phyloP scores from a whole-genome alignment of 1,140 invertebrate species.

The Drosophila jambulina region DNA sequence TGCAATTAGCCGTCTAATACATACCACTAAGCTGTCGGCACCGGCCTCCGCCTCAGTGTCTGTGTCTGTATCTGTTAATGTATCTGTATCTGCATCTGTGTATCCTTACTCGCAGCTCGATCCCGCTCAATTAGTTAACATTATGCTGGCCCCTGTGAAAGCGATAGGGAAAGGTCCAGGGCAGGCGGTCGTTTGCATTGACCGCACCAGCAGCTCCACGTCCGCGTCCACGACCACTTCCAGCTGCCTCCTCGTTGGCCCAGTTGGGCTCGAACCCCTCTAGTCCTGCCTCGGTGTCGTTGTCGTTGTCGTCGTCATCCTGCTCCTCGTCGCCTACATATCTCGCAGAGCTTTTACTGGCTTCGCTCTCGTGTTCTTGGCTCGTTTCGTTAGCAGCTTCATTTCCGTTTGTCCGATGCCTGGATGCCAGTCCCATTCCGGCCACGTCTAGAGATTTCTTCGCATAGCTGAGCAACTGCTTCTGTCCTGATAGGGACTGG shows the following conservation, averaged over 20 bases:
- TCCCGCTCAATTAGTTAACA: constrained; percentile 60
- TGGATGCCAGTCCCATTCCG: constrained; percentile 37
- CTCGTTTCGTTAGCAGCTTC: constrained; percentile 76
- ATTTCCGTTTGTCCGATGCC: constrained; percentile 71
- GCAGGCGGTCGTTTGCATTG: constrained; percentile 58
- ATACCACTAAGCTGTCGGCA: constrained; percentile 45
- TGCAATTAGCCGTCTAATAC: constrained; percentile 64
- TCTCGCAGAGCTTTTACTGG: constrained; percentile 56
- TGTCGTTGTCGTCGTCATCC: constrained; percentile 13
- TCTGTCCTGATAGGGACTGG: constrained; percentile 25
- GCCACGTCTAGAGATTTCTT: constrained; percentile 64
- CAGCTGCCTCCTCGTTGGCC: constrained; percentile 45
- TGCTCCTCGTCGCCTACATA: constrained; percentile 19
- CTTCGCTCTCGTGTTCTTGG: constrained; percentile 50
- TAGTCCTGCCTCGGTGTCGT: constrained; percentile 15
- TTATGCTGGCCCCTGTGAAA: constrained; percentile 66
- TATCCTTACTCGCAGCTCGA: constrained; percentile 15
- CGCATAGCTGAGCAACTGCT: constrained; percentile 60
- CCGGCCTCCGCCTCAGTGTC: constrained; percentile 28
- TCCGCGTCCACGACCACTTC: constrained; percentile 28
- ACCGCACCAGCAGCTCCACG: constrained; percentile 8
- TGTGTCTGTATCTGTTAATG: constrained; percentile 21
- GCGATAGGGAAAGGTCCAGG: constrained; percentile 71
- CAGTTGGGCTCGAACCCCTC: constrained; percentile 45
- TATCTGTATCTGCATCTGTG: constrained; percentile 31